Evolutionary conservation across 2,888 invertebrate genomes (phyloP).

Genomic region (Desoria tigrina): DNA sequence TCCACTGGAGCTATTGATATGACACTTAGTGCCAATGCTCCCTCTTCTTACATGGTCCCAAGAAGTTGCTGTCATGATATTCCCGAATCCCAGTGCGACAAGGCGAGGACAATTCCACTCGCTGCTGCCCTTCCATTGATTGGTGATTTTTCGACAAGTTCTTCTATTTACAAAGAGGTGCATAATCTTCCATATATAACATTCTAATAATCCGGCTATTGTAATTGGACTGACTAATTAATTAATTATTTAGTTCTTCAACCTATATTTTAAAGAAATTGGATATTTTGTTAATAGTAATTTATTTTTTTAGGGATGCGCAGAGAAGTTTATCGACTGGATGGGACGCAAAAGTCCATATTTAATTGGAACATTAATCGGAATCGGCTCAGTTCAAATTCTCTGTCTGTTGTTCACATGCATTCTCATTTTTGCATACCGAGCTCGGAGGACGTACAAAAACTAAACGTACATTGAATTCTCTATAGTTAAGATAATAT

Average conservation of each 20-base stretch:
- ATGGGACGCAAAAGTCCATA: conserved; percentile 40
- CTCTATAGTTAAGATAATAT: too few species aligned
- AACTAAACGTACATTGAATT: too few species aligned
- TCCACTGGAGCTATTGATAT: conserved; percentile 47
- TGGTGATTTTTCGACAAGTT: conserved; percentile 37
- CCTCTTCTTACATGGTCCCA: conserved; percentile 46
- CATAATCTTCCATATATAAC: too few species aligned
- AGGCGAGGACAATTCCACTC: conserved; percentile 40
- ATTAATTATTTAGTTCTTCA: background rate
- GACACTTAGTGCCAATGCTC: conserved; percentile 46
- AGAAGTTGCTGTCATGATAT: conserved; percentile 45
- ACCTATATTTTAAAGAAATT: background rate
- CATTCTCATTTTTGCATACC: conserved; percentile 51
- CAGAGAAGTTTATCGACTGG: conserved; percentile 48
- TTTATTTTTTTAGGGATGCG: conserved; percentile 46
- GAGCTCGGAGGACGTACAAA: conserved; percentile 41
- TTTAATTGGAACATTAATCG: conserved; percentile 48
- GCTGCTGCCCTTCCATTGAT: conserved; percentile 42
- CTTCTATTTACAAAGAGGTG: conserved; percentile 48
- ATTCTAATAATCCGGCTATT: too few species aligned
- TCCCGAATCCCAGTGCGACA: conserved; percentile 41
- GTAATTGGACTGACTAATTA: background rate
- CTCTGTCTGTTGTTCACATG: conserved; percentile 51
- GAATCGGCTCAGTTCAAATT: conserved; percentile 46
- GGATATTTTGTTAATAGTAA: too few species aligned